Conservation (phyloP, 2,113 vertebrate species). For the Cavia porcellus region DNA sequence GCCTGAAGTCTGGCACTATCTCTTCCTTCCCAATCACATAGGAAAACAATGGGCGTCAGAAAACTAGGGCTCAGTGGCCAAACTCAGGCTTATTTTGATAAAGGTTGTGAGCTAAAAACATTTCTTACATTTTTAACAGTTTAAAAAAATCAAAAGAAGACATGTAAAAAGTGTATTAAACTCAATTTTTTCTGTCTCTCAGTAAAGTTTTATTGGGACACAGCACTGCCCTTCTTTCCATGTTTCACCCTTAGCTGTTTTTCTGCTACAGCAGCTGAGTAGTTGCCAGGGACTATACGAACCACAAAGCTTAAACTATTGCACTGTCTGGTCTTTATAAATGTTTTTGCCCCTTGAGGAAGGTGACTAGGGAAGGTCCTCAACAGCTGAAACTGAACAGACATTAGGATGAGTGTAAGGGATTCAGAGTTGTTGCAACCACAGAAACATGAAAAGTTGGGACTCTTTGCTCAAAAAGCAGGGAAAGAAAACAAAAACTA, state of each 20-base stretch:
- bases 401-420: neutral
- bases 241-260: neutral
- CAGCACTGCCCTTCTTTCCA: neutral
- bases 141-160: neutral
- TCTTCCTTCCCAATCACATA: neutral
- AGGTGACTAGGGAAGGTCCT: neutral
- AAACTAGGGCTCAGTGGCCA: neutral
- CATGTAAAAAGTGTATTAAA: neutral
- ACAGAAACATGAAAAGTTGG: neutral
- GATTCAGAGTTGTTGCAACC: neutral
- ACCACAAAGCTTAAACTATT: neutral
- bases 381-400: neutral
- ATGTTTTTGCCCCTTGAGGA: neutral
- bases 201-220: neutral
- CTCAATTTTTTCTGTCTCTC: neutral
- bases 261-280: neutral
- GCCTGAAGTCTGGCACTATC: neutral
- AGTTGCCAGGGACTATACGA: neutral
- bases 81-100: neutral
- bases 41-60: neutral
- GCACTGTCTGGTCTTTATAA: neutral
- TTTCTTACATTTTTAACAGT: constrained; percentile 1
- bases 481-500: neutral
- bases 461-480: neutral
- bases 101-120: neutral